Percentiles rank a stretch among this genome's conserved stretches.
Conservation (phyloP, 2,888 invertebrate genomes). For the Drosophila fulvimacula region DNA sequence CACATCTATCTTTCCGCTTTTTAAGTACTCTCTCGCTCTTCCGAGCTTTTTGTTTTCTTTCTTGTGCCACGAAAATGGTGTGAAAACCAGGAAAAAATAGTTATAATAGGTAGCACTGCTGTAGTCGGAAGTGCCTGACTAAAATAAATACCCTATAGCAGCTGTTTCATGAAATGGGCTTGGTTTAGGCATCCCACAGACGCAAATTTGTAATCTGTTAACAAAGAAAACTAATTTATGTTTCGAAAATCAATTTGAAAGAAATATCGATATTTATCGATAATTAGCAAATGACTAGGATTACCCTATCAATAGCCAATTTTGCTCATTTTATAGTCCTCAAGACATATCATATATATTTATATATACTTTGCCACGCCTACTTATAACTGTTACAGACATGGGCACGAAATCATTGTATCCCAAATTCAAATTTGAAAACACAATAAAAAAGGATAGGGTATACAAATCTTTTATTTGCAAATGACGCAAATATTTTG, state of each 20-base stretch:
- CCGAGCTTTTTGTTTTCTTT: constrained; percentile 17
- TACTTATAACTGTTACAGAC: too few relatives aligned
- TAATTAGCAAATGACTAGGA: too few relatives aligned
- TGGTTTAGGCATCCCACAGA: not conserved
- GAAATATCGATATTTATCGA: constrained; percentile 4
- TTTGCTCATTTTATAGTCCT: not conserved
- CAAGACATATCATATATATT: not conserved
- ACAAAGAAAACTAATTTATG: not conserved
- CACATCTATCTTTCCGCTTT: constrained; percentile 7
- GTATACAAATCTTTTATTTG: constrained; percentile 9
- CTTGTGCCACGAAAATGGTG: constrained; percentile 34
- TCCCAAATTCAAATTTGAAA: not conserved
- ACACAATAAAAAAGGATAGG: not conserved
- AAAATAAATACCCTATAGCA: not conserved
- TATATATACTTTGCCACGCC: too few relatives aligned
- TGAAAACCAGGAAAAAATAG: constrained; percentile 34
- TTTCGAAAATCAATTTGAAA: not conserved
- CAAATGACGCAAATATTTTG: constrained; percentile 34
- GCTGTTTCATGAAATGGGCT: too few relatives aligned
- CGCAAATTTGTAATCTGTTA: too few relatives aligned
- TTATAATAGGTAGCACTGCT: not conserved
- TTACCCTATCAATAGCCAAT: not conserved
- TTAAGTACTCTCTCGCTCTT: constrained; percentile 34
- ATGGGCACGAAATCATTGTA: not conserved
- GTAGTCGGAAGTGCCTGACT: not conserved